These are phyloP conservation scores for Oophaga sylvatica DNA, from an alignment of 2,797 vertebrate genomes.

Conservation along the genomic window DNA sequence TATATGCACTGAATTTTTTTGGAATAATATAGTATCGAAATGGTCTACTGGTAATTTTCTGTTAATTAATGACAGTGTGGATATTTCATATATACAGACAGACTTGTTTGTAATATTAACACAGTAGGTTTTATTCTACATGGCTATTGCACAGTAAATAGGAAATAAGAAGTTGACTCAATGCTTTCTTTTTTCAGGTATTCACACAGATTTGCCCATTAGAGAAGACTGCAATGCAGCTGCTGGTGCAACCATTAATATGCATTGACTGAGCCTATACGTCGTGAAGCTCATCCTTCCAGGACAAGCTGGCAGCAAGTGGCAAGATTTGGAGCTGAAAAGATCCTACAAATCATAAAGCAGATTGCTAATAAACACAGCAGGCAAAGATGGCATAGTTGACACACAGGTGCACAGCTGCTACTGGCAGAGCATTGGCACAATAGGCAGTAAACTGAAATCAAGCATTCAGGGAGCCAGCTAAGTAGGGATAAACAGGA, in stretches of 20 bases:
- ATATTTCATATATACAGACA: background rate
- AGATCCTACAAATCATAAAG: constrained; percentile 42
- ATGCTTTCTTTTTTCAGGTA: background rate
- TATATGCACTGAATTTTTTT: background rate
- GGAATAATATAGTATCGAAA: background rate
- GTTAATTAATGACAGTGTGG: background rate
- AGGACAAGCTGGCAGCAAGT: constrained; percentile 33
- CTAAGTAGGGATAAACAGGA: background rate
- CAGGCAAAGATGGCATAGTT: constrained; percentile 39
- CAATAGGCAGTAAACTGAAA: constrained; percentile 35
- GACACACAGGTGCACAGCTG: constrained; percentile 42
- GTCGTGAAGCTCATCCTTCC: constrained; percentile 21
- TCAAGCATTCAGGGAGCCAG: constrained; percentile 23
- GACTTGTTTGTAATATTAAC: background rate
- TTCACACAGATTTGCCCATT: background rate
- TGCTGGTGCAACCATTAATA: constrained; percentile 48
- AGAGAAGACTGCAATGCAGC: constrained; percentile 48
- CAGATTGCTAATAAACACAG: constrained; percentile 38
- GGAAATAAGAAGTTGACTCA: background rate
- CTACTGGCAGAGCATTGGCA: constrained; percentile 16
- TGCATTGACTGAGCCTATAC: constrained; percentile 25
- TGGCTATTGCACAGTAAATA: background rate
- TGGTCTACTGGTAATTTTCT: background rate
- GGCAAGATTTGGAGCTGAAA: constrained; percentile 36
- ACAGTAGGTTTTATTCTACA: background rate